Base-by-base conservation (phyloP, 64 coral and sea anemone genomes). In the Orbicella faveolata region DNA sequence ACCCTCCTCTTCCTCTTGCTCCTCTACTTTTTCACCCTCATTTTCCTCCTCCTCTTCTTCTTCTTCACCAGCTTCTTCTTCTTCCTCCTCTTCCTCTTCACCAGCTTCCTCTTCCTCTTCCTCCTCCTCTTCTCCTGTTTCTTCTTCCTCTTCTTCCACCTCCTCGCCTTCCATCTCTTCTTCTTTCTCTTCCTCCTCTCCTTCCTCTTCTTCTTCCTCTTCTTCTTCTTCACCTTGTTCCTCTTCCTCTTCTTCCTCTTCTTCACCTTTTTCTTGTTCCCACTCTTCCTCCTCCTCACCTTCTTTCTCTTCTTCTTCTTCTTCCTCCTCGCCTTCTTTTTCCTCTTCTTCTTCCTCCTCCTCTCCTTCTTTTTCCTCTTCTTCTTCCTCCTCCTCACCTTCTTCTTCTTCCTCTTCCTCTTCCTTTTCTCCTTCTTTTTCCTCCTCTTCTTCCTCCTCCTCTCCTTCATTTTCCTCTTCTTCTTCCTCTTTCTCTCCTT, bases 221-320 rank as follows among this genome's bases (percentile, higher is more conserved):
- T 63, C 20, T 23, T 77, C 76, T 18, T 72, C 30, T 51, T 54
- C 64, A 1, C n/a, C 36, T 44, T 44, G 16, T 79, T 89, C 16
- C 17, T 66, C 65, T 30, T 20, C 39, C 13, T 78, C 61, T 26
- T 26, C 63, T 14, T 79, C 66, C 25, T 63, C 14, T 66, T 54
- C 19, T 39, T 20, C 41, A 2, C 41, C 75, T 20, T 79, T n/a
- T 54, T 89, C 39, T 66, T 63, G 35, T 66, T 63, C 61, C 19
- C 80, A 34, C 26, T 79, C 75, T 7, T 73, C 67, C 30, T 53
- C 4, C 3, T 70, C 30, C 20, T 73, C 67, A 1, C 39, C 77
- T 39, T 68, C 26, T 68, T 70, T n/a, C 67, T 88, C 59, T 36
- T 88, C 26, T 17, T 78, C 26, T 17, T 78, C 76, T 36, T 77